phyloP scores from a whole-genome alignment of 2,888 invertebrate species.

The Abrostola triplasia region DNA sequence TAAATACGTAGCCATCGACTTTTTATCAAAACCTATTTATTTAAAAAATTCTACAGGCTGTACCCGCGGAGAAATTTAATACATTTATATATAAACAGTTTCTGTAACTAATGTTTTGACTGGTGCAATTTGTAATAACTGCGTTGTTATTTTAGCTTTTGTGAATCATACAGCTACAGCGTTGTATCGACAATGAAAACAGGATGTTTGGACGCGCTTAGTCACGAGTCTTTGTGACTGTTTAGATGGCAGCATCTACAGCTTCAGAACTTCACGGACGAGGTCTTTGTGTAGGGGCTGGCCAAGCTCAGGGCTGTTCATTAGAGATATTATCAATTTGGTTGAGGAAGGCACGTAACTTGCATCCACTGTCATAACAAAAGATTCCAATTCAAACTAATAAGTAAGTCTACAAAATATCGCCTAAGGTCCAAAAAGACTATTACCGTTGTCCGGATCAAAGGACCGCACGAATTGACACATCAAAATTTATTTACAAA shows the following conservation, averaged over 20 bases:
- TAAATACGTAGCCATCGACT: not conserved
- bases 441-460: constrained; percentile 41
- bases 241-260: constrained; percentile 39
- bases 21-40: not conserved
- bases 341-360: not conserved
- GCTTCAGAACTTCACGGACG: constrained; percentile 15
- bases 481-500: constrained; percentile 54
- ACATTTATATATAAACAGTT: constrained; percentile 27
- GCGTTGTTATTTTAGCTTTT: constrained; percentile 58
- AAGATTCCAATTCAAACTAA: constrained; percentile 11
- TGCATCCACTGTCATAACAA: constrained; percentile 3
- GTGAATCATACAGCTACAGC: constrained; percentile 60
- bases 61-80: constrained; percentile 22
- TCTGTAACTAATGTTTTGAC: constrained; percentile 51
- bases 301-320: not conserved
- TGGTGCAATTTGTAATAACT: constrained; percentile 49
- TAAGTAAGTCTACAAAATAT: constrained; percentile 2
- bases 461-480: constrained; percentile 42
- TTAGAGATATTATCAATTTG: not conserved
- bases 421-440: constrained; percentile 15
- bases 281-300: constrained; percentile 22
- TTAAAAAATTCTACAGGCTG: not conserved
- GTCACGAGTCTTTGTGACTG: constrained; percentile 64
- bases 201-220: constrained; percentile 66
- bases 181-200: constrained; percentile 75